Percentiles rank a stretch among this genome's conserved stretches.
Conservation (phyloP, 2,113 vertebrate genomes). For the Numida meleagris region DNA sequence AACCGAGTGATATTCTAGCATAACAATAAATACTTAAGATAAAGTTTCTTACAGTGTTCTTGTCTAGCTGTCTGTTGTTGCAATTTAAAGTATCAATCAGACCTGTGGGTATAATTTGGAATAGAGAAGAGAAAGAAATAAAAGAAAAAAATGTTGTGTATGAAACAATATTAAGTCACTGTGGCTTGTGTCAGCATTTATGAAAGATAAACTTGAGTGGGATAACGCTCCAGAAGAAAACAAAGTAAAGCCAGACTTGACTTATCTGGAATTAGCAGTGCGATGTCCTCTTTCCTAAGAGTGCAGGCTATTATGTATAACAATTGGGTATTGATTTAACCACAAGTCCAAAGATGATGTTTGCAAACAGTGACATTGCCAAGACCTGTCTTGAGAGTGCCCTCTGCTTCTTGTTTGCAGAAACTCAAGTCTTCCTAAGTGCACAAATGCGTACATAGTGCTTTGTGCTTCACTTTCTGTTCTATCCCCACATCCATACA, state of each 20-base stretch:
- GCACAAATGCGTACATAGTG: rapidly evolving
- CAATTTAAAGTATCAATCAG: neutral
- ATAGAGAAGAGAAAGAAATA: neutral
- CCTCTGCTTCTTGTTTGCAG: neutral
- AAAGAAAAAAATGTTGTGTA: neutral
- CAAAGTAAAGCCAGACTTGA: neutral
- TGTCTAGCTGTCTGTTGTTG: constrained; percentile 9
- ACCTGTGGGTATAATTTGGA: constrained; percentile 47
- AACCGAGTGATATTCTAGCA: constrained; percentile 40
- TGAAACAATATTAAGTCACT: constrained; percentile 16
- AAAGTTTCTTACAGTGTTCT: neutral
- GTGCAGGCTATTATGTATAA: neutral
- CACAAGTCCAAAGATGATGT: neutral
- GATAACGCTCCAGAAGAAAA: neutral
- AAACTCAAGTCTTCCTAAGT: neutral
- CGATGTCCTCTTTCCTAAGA: neutral
- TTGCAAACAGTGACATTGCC: neutral
- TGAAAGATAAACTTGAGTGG: neutral
- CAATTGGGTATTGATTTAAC: neutral
- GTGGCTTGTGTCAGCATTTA: constrained; percentile 25
- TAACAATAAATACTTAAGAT: constrained; percentile 64
- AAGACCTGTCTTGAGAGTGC: neutral
- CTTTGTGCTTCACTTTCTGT: neutral
- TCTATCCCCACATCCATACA: neutral
- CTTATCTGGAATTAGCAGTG: neutral